A percentile compares a stretch with the other conserved stretches of the same genome.
Evolutionary conservation across 2,113 vertebrate species (phyloP).

Genomic region (Crotalus horridus): DNA sequence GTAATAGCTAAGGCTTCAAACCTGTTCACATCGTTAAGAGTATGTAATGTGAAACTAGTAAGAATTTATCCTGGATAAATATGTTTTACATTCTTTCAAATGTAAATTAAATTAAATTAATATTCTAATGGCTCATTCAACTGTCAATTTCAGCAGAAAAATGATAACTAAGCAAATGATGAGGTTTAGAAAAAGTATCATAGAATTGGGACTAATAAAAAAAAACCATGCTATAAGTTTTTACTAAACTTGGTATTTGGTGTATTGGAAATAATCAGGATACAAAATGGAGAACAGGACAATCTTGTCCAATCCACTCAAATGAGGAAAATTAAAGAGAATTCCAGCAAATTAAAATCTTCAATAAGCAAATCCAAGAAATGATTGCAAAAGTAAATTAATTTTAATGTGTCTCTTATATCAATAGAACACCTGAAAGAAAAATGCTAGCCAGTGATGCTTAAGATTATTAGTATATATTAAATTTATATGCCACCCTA

Average conservation of each 20-base stretch:
- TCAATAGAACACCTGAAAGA: background rate
- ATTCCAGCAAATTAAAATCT: background rate
- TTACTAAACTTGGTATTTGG: background rate
- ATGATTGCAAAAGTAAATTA: background rate
- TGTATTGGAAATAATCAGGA: background rate
- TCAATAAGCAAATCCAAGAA: background rate
- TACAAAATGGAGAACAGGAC: background rate
- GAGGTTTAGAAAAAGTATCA: background rate
- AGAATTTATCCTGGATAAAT: background rate
- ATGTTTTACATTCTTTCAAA: background rate
- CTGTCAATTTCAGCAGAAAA: background rate
- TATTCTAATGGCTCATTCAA: background rate
- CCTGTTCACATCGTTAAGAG: background rate
- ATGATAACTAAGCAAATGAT: background rate
- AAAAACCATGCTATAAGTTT: background rate
- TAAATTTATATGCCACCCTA: background rate
- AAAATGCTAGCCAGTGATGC: background rate
- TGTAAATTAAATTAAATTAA: background rate
- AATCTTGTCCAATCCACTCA: background rate
- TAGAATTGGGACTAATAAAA: background rate
- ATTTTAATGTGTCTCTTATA: background rate
- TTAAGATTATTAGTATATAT: background rate
- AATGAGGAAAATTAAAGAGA: background rate
- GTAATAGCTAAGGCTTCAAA: background rate
- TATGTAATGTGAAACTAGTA: background rate